Evolutionary conservation across 2,888 invertebrate species (phyloP).

Genomic region (Drosophila suboccidentalis): DNA sequence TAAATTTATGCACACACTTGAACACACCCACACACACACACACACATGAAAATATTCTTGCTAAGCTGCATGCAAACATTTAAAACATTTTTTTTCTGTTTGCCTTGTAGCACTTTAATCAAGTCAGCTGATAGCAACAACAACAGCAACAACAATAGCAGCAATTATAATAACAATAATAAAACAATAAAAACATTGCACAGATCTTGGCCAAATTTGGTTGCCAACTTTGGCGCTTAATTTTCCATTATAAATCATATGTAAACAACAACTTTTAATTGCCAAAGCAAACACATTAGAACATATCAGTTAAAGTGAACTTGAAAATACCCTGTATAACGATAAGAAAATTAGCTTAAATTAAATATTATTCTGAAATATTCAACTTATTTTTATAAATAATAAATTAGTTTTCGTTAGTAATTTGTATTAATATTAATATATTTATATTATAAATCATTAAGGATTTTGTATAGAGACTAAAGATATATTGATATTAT

Average conservation of each 20-base stretch:
- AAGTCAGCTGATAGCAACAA: slow-evolving; percentile 57
- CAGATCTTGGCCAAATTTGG: slow-evolving; percentile 51
- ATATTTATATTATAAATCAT: no score
- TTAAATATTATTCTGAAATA: not conserved
- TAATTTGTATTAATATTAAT: no score
- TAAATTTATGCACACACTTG: slow-evolving; percentile 30
- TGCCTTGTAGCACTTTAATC: slow-evolving; percentile 48
- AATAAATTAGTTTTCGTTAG: not conserved
- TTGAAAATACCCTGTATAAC: slow-evolving; percentile 11
- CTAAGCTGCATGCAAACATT: slow-evolving; percentile 43
- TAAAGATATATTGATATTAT: no score
- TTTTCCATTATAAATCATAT: slow-evolving; percentile 45
- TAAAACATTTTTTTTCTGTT: slow-evolving; percentile 34
- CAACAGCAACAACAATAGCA: slow-evolving; percentile 8
- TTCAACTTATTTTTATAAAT: not conserved
- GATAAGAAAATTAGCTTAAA: not conserved
- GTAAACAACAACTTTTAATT: slow-evolving; percentile 66
- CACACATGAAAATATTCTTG: slow-evolving; percentile 10
- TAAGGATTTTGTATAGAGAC: no score
- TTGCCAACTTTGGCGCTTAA: slow-evolving; percentile 22
- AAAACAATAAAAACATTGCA: slow-evolving; percentile 17
- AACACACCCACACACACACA: slow-evolving; percentile 11
- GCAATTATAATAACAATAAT: slow-evolving; percentile 10
- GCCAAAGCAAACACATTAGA: slow-evolving; percentile 45
- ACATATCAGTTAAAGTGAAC: not conserved